Conservation (phyloP, 1,140 invertebrate species). For the Popillia japonica region DNA sequence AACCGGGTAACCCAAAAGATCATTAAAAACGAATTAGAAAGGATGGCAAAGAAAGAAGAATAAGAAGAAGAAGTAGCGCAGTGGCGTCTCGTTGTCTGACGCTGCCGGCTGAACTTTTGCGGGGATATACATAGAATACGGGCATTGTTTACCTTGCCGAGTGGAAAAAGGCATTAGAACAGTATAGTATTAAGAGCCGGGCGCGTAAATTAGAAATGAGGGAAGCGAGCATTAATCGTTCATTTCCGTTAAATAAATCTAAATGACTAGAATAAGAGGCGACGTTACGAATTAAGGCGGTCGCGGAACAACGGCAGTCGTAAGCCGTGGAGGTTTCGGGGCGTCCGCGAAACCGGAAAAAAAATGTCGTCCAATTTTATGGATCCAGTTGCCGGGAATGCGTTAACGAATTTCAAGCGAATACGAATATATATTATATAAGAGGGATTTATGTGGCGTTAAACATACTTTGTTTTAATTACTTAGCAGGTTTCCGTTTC, state of each 20-base stretch:
- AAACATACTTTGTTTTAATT: no score
- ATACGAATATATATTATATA: neutral
- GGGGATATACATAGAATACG: neutral
- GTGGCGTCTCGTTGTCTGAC: neutral
- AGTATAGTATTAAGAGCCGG: neutral
- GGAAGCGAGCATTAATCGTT: conserved; percentile 24
- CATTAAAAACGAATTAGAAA: conserved; percentile 30
- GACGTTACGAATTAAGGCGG: neutral
- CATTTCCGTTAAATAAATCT: conserved; percentile 26
- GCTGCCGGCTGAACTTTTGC: neutral
- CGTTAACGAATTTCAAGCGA: conserved; percentile 16
- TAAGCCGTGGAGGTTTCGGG: no score
- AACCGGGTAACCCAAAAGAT: neutral
- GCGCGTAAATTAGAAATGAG: conserved; percentile 26
- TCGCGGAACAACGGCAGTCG: neutral
- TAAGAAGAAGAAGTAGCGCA: neutral
- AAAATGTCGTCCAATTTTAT: conserved; percentile 30
- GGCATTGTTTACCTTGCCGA: neutral
- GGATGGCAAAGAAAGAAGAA: neutral
- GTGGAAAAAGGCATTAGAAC: neutral
- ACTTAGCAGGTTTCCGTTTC: no score
- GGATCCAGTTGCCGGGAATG: conserved; percentile 25
- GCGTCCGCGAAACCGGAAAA: neutral
- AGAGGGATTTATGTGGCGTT: neutral
- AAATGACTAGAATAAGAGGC: conserved; percentile 14